Evolutionary conservation across 2,888 invertebrate genomes (phyloP), one percentile per base, ranked within the genome.

Genomic region (Agrochola litura): DNA sequence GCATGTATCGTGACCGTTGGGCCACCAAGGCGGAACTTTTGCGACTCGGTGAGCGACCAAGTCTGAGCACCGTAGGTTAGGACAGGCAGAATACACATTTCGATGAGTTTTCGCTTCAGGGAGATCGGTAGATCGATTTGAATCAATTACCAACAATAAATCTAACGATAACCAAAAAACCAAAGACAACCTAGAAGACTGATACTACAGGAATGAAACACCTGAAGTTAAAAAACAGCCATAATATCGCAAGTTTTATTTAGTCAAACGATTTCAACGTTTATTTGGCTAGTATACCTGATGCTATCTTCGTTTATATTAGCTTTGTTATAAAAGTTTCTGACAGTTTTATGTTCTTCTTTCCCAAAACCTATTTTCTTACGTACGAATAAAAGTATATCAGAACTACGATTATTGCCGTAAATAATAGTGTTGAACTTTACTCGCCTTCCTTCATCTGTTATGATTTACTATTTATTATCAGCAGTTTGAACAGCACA

Each of bases 231-330:
- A 73, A 69, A 52, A 73, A 69, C 68, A 56, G 30, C 6, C 56
- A 66, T 78, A 65, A 60, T 8, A 66, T 70, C 41, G 6, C n/a
- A 70, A 81, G 77, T 63, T 65, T 70, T 66, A 56, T 76, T 54
- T 30, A 80, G 14, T 67, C 37, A 30, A 67, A 58, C 43, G 6
- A 60, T 83, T 79, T 71, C 64, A 60, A 74, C 67, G 60, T 81
- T 72, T 65, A 81, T 74, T 83, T 77, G 73, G 49, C 52, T 68
- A 71, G 52, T 77, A 63, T 82, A 79, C 83, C 79, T 85, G 83
- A 84, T 79, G 80, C 61, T 76, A 82, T 85, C 84, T 76, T 37
- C 63, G n/a, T 54, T 65, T 71, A 68, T 49, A 83, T 83, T 77
- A 73, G 77, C 67, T 73, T 73, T 73, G 69, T 85, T 81, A 73